Conservation (phyloP, 2,797 vertebrate genomes). For the Balearica regulorum region DNA sequence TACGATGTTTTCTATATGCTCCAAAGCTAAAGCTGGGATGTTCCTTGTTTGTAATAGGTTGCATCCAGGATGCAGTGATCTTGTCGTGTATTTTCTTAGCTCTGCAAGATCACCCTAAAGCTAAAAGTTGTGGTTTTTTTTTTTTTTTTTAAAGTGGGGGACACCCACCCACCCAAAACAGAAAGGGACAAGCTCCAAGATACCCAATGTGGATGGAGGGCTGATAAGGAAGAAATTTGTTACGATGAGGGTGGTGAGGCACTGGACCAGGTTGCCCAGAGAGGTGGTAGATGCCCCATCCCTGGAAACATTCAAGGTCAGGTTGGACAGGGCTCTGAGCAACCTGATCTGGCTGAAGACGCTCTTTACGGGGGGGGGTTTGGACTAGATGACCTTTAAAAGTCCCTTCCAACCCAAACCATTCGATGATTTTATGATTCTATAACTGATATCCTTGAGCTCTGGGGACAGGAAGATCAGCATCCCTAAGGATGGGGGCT, state of each 20-base stretch:
- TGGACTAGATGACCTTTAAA: accelerated
- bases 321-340: background rate
- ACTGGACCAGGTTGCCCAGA: background rate
- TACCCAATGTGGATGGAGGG: background rate
- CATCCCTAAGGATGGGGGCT: background rate
- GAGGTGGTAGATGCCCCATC: background rate
- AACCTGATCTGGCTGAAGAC: accelerated
- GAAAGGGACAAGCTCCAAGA: background rate
- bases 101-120: background rate
- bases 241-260: background rate
- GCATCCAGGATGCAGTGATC: too few relatives aligned
- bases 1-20: accelerated
- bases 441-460: background rate
- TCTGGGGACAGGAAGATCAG: background rate
- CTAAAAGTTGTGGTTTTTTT: background rate
- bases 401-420: background rate
- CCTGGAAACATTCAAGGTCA: background rate
- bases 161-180: background rate
- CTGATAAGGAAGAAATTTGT: background rate
- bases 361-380: background rate
- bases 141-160: background rate
- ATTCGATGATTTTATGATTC: background rate
- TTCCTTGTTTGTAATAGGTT: background rate
- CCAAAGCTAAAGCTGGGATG: background rate
- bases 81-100: background rate